Evolutionary conservation across 2,113 vertebrate genomes (phyloP), one percentile per base, ranked within the genome.

Genomic region (Amphiprion percula): DNA sequence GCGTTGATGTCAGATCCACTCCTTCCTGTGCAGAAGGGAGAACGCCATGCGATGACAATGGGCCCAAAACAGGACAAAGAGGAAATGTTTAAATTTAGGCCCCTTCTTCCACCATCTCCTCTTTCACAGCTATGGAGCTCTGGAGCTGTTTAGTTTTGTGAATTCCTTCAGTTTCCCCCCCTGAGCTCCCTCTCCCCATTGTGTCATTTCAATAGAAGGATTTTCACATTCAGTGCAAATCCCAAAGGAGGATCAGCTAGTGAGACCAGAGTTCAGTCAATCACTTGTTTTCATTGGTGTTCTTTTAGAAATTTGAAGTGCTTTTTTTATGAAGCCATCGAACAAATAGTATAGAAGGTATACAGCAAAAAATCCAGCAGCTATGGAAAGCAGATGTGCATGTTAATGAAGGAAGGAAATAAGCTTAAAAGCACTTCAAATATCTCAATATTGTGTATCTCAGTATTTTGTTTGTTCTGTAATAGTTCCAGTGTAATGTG

Each of bases 1-100:
- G 93, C 88, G 88, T 90, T 94, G 93, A 93, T 95, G 93, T 94
- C 93, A 95, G 93, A 94, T 94, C 94, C 91, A 91, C 93, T 94
- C 88, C 88, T 95, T 95, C 94, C 94, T 95, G 94, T 92, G 91
- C 90, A 92, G 88, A 88, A 91, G 91, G 90, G 90, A 92, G 90
- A 92, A 94, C 78, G 83, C 86, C 87, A 86, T 82, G 78, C 72
- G 33, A 92, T 94, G 92, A 95, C 92, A 94, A 94, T 94, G 90
- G 93, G 80, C 86, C 86, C 86, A 90, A 94, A 94, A 94, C 92
- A 91, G 91, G 93, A 94, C 92, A 92, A 90, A 92, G 84, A 92
- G 92, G 90, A 94, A 94, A 93, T 74, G 93, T 95, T 94, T 95
- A 93, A 94, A 94, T 93, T 94, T 93, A 94, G 92, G 88, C 77